These are phyloP conservation scores for Drosophila longiperda DNA, from an alignment of 2,888 invertebrate species.

Conservation along the genomic window DNA sequence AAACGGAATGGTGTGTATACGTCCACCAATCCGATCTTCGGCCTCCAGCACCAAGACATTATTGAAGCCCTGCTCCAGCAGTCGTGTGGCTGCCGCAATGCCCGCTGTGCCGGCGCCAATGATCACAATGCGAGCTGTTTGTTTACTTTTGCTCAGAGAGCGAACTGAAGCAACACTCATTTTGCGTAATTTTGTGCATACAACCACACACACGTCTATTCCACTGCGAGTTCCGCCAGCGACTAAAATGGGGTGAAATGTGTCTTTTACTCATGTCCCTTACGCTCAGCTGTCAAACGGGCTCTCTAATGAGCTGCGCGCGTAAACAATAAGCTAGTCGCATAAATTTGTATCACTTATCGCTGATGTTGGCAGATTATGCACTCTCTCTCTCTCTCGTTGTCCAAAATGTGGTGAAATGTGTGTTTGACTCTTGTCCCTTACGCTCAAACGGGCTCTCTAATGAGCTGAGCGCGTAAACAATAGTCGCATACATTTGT, in stretches of 20 bases:
- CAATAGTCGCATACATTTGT: slow-evolving; percentile 1
- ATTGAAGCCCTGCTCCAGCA: slow-evolving; percentile 84
- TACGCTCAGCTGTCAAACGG: slow-evolving; percentile 12
- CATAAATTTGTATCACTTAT: slow-evolving; percentile 6
- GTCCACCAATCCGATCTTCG: slow-evolving; percentile 88
- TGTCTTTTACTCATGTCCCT: slow-evolving; percentile 11
- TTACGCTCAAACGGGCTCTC: slow-evolving; percentile 20
- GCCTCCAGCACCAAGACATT: slow-evolving; percentile 88
- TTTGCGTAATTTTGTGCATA: background rate
- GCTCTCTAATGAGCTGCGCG: slow-evolving; percentile 22
- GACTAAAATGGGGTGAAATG: slow-evolving; percentile 45
- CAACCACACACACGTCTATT: slow-evolving; percentile 20
- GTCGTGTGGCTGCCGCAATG: slow-evolving; percentile 83
- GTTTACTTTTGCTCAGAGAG: slow-evolving; percentile 53
- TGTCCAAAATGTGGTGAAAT: slow-evolving; percentile 14
- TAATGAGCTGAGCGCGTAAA: slow-evolving; percentile 21
- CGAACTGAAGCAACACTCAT: slow-evolving; percentile 58
- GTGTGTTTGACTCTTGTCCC: slow-evolving; percentile 7
- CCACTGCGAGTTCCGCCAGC: slow-evolving; percentile 33
- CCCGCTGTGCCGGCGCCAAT: slow-evolving; percentile 85
- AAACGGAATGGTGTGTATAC: slow-evolving; percentile 86
- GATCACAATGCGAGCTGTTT: slow-evolving; percentile 80
- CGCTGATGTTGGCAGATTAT: slow-evolving; percentile 8
- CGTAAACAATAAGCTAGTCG: slow-evolving; percentile 5
- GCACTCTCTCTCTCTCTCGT: background rate